Base-by-base conservation (phyloP, 2,888 invertebrate genomes). In the Bembecia ichneumoniformis region DNA sequence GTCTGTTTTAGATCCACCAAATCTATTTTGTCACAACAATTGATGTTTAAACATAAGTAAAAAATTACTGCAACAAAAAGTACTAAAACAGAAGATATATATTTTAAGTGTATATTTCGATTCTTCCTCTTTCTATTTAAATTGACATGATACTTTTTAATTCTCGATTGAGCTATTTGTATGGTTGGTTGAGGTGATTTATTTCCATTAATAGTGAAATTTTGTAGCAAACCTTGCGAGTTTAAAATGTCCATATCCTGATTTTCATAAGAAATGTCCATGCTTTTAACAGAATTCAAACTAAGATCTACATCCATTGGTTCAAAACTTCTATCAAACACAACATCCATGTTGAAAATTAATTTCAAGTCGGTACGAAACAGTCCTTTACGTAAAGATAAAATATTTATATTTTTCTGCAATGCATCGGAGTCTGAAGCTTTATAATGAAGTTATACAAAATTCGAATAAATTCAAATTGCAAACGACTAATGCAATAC, bases 281-380 rank as follows among this genome's bases (percentile, higher is more conserved):
- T 77, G 16, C 65, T 66, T 53, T 56, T 67, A 46, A 58, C 55
- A 11, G 86, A 86, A 62, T 71, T 66, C 47, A 56, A 54, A 62
- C 84, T 86, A 47, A 73, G 50, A 62, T 87, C 86, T 47, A 87
- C 63, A 47, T 87, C 86, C 86, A 87, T 87, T 7, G 86, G 82
- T 56, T 86, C 86, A 56, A 55, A 74, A 55, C 73, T 79, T 34
- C 57, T 50, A 52, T 76, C 59, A 28, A 28, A 9, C 48, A 53
- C 54, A 47, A 53, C 54, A 34, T 71, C 48, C 49, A 52, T 51
- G 16, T 49, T 35, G 20, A 40, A 40, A 13, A 34, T 5, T 28
- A 28, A 9, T 9, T 28, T 2, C 28, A 28, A 28, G 28, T 28
- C 28, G 17, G 4, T 28, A 28, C 20, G 20, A 28, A n/a, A 7